phyloP scores from a whole-genome alignment of 2,888 invertebrate genomes.

The Megalurothrips usitatus region DNA sequence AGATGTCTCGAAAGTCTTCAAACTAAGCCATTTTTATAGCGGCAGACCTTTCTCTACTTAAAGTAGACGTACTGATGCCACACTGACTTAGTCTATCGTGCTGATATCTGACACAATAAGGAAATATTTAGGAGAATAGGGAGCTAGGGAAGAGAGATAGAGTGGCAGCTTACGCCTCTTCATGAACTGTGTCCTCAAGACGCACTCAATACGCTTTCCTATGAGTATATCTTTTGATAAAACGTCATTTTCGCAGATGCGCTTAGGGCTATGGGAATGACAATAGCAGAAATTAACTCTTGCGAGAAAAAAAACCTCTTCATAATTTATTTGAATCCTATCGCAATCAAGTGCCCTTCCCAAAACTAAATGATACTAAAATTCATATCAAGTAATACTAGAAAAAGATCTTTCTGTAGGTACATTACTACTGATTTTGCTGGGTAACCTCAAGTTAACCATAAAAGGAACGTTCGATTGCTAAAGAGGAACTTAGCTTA shows the following conservation, averaged over 20 bases:
- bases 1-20: background rate
- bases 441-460: background rate
- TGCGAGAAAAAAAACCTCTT: background rate
- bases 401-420: background rate
- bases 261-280: slow-evolving; percentile 18
- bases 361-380: background rate
- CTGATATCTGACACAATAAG: slow-evolving; percentile 23
- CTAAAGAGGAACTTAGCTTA: background rate
- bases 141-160: background rate
- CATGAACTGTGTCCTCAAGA: background rate
- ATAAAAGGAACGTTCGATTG: background rate
- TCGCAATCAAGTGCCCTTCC: slow-evolving; percentile 25
- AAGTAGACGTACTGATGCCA: slow-evolving; percentile 26
- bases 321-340: slow-evolving; percentile 2
- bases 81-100: slow-evolving; percentile 24
- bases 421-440: background rate
- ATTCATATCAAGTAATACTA: slow-evolving; percentile 13
- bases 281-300: slow-evolving; percentile 8
- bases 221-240: slow-evolving; percentile 22
- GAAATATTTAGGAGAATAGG: background rate
- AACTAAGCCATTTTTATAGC: slow-evolving; percentile 18
- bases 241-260: slow-evolving; percentile 1
- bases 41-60: slow-evolving; percentile 19
- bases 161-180: background rate
- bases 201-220: slow-evolving; percentile 6